A percentile compares a stretch with the other conserved stretches of the same genome.
Conservation (phyloP, 2,113 vertebrate genomes). For the Nerophis lumbriciformis region DNA sequence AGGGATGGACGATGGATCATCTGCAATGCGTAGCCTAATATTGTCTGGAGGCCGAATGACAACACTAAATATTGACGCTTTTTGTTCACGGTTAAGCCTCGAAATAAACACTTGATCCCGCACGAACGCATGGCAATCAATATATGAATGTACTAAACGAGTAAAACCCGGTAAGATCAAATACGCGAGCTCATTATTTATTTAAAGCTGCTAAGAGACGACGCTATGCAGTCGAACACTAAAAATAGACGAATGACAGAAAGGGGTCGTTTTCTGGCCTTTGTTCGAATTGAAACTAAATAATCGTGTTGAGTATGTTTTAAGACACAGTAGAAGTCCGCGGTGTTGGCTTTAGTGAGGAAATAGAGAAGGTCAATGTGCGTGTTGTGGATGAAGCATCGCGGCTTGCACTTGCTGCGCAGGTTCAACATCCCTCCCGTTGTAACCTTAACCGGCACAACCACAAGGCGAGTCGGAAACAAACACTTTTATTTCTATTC, state of each 20-base stretch:
- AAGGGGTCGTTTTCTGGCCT: slow-evolving; percentile 37
- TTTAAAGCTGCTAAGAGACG: background rate
- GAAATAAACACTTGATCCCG: background rate
- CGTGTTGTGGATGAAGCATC: background rate
- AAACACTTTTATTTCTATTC: background rate
- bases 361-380: background rate
- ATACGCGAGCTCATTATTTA: slow-evolving; percentile 2
- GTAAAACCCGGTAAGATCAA: background rate
- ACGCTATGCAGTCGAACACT: slow-evolving; percentile 14
- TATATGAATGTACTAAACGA: slow-evolving; percentile 1
- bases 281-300: background rate
- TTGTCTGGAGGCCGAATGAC: background rate
- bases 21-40: slow-evolving; percentile 84
- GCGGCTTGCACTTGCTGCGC: slow-evolving; percentile 59
- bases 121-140: no score
- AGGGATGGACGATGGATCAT: slow-evolving; percentile 47
- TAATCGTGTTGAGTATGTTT: no score
- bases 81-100: background rate
- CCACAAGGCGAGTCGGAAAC: background rate
- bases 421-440: slow-evolving; percentile 50
- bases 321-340: background rate
- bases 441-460: slow-evolving; percentile 6
- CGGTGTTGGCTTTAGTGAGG: background rate
- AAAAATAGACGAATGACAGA: slow-evolving; percentile 49
- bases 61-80: background rate